Conservation (phyloP, 2,113 vertebrate species). For the Tychaedon coryphoeus region DNA sequence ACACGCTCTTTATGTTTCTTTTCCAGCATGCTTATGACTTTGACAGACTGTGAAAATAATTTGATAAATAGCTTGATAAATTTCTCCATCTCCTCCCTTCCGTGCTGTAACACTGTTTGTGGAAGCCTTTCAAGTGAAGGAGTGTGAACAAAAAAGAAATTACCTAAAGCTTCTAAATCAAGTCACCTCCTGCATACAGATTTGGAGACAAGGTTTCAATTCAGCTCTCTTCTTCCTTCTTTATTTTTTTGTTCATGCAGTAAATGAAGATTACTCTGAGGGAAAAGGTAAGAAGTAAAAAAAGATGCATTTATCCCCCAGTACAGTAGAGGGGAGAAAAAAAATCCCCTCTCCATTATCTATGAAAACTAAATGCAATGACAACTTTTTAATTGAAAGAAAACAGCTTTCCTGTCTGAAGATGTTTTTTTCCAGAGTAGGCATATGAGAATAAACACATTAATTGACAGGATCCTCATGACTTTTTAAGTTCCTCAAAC, state of each 20-base stretch:
- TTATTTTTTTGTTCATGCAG: not conserved
- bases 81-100: constrained; percentile 36
- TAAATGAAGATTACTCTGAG: constrained; percentile 19
- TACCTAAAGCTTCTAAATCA: constrained; percentile 46
- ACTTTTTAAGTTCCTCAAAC: constrained; percentile 72
- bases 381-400: constrained; percentile 67
- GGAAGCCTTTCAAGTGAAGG: constrained; percentile 32
- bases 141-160: constrained; percentile 59
- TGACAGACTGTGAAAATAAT: constrained; percentile 55
- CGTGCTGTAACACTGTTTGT: not conserved
- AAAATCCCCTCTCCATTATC: constrained; percentile 39
- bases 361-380: constrained; percentile 61
- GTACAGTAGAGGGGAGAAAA: not conserved
- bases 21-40: not conserved
- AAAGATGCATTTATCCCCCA: not conserved
- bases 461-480: constrained; percentile 76
- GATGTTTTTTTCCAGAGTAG: constrained; percentile 51
- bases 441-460: constrained; percentile 62
- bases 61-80: constrained; percentile 56
- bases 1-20: not conserved
- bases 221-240: constrained; percentile 18
- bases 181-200: constrained; percentile 44
- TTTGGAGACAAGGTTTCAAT: constrained; percentile 42
- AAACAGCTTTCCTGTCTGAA: constrained; percentile 67
- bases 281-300: not conserved